A percentile compares a stretch with the other conserved stretches of the same genome.
Evolutionary conservation across 2,113 vertebrate species (phyloP).

Genomic region (Toxotes chatareus): DNA sequence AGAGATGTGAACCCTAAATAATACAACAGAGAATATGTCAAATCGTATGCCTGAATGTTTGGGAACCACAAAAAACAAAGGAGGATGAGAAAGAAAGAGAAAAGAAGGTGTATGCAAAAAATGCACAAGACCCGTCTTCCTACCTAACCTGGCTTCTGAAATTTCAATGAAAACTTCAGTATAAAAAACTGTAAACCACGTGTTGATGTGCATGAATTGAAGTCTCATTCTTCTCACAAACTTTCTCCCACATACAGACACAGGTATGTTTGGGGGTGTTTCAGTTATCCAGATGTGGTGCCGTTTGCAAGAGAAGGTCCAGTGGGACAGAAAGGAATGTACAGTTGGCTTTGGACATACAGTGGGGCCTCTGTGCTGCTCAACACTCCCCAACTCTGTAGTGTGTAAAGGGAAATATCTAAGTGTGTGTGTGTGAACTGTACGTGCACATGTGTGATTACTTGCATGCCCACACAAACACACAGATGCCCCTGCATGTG

Average conservation of each 20-base stretch:
- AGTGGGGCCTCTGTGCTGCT: conserved; percentile 72
- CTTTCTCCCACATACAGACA: conserved; percentile 38
- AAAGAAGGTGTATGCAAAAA: neutral
- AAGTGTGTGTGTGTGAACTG: conserved; percentile 36
- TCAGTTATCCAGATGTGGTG: conserved; percentile 70
- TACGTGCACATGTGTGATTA: conserved; percentile 14
- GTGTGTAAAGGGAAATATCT: conserved; percentile 43
- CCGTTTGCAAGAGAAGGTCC: conserved; percentile 60
- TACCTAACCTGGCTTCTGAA: conserved; percentile 3
- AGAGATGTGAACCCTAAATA: neutral
- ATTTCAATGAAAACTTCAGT: conserved; percentile 20
- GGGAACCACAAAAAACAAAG: neutral
- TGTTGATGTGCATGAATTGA: conserved; percentile 45
- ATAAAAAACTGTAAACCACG: conserved; percentile 41
- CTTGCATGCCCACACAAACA: conserved; percentile 15
- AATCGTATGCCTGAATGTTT: neutral
- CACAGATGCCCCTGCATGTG: conserved; percentile 32
- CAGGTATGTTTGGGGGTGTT: conserved; percentile 46
- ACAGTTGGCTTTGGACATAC: conserved; percentile 68
- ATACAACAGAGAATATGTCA: neutral
- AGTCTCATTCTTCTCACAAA: conserved; percentile 43
- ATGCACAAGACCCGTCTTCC: neutral
- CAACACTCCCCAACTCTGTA: conserved; percentile 22
- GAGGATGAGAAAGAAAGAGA: neutral
- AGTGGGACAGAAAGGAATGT: conserved; percentile 73